Percentiles rank a stretch among this genome's conserved stretches.
phyloP scores from a whole-genome alignment of 1,140 invertebrate genomes.

The Zaprionus lachaisei region DNA sequence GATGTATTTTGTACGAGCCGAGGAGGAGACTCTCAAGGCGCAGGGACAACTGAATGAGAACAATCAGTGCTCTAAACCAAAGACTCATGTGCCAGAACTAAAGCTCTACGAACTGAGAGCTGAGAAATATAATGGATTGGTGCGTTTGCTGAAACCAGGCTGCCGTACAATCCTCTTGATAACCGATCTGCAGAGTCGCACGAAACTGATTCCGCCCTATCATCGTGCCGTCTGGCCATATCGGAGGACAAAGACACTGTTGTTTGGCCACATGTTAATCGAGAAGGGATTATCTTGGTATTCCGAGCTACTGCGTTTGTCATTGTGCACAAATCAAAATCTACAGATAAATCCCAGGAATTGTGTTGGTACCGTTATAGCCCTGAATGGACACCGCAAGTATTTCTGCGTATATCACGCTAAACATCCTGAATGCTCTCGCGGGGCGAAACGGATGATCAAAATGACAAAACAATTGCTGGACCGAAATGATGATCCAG shows the following conservation, averaged over 20 bases:
- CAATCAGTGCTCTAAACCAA: conserved; percentile 41
- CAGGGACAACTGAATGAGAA: conserved; percentile 83
- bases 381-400: conserved; percentile 97
- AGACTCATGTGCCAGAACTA: conserved; percentile 86
- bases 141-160: conserved; percentile 96
- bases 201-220: conserved; percentile 95
- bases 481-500: conserved; percentile 87
- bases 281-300: conserved; percentile 97
- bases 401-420: conserved; percentile 99
- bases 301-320: conserved; percentile 93
- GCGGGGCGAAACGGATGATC: conserved; percentile 88
- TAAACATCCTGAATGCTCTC: conserved; percentile 89
- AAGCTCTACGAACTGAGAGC: conserved; percentile 95
- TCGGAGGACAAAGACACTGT: conserved; percentile 96
- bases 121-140: conserved; percentile 97
- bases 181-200: conserved; percentile 94
- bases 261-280: conserved; percentile 96
- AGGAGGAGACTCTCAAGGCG: conserved; percentile 91
- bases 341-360: conserved; percentile 97
- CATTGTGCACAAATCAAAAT: conserved; percentile 91
- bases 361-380: conserved; percentile 98
- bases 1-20: conserved; percentile 93
- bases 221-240: conserved; percentile 97
- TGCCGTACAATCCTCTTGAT: conserved; percentile 96
- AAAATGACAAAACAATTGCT: conserved; percentile 88